phyloP scores from a whole-genome alignment of 2,113 vertebrate genomes.

The Hirundichthys speculiger region DNA sequence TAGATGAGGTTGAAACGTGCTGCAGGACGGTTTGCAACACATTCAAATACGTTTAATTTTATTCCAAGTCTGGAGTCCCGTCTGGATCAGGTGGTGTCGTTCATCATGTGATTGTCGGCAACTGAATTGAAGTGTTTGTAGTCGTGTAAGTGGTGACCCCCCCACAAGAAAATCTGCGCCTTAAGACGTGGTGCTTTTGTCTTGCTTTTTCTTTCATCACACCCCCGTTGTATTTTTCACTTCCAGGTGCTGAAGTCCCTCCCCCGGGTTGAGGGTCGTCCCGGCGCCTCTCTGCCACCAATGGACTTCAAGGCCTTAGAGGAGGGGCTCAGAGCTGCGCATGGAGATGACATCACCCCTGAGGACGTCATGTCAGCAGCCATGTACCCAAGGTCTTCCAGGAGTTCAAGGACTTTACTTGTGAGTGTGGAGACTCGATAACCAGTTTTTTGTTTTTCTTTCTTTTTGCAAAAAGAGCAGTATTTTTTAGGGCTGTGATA shows the following conservation, averaged over 20 bases:
- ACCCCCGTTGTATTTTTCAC: neutral
- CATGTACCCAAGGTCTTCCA: conserved; percentile 93
- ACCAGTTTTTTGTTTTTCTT: neutral
- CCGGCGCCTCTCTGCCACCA: conserved; percentile 86
- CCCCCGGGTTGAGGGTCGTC: conserved; percentile 88
- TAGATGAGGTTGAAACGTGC: no score
- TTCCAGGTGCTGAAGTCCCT: conserved; percentile 90
- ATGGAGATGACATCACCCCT: conserved; percentile 85
- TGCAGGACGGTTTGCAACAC: no score
- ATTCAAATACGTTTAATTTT: no score
- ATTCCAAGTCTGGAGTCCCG: no score
- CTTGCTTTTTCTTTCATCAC: neutral
- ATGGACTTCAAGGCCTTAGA: conserved; percentile 87
- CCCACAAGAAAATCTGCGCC: no score
- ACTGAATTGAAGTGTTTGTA: no score
- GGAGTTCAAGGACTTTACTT: conserved; percentile 88
- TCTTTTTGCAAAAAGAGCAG: no score
- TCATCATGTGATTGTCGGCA: no score
- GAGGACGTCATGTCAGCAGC: conserved; percentile 93
- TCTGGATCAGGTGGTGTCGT: no score
- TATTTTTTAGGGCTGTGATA: no score
- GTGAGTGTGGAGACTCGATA: conserved; percentile 34
- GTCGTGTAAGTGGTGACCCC: no score
- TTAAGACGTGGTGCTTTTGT: no score
- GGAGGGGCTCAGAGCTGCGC: conserved; percentile 75